Conservation (phyloP, 2,888 invertebrate genomes). For the Vanessa cardui region DNA sequence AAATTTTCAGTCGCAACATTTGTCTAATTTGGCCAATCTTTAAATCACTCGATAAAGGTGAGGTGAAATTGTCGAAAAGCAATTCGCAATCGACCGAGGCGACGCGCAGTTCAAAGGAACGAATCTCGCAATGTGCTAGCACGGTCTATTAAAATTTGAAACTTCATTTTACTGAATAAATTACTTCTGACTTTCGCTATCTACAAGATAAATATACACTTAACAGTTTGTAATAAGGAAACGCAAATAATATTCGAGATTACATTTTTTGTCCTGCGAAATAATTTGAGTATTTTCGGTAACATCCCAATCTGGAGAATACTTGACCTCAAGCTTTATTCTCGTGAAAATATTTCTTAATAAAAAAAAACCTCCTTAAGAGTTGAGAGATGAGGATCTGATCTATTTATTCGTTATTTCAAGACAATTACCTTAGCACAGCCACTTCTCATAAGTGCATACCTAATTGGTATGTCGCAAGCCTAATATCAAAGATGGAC, state of each 20-base stretch:
- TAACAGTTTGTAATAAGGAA: constrained; percentile 61
- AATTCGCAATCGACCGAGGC: constrained; percentile 72
- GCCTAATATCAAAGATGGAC: no score
- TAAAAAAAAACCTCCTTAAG: neutral
- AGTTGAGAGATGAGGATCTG: neutral
- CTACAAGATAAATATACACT: constrained; percentile 66
- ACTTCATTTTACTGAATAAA: constrained; percentile 76
- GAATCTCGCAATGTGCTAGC: constrained; percentile 60
- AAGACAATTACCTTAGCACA: neutral
- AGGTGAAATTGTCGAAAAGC: constrained; percentile 66
- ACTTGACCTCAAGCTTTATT: constrained; percentile 7
- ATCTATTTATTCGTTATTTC: neutral
- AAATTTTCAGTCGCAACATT: constrained; percentile 20
- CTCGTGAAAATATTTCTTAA: neutral
- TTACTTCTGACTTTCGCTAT: constrained; percentile 76
- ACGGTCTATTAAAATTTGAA: constrained; percentile 77
- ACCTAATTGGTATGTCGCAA: neutral
- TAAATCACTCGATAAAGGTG: constrained; percentile 46
- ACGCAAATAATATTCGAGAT: constrained; percentile 64
- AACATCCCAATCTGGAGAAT: neutral
- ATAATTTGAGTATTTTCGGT: neutral
- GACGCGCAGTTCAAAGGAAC: constrained; percentile 65
- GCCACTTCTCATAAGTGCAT: neutral
- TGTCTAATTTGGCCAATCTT: constrained; percentile 40
- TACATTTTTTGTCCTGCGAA: constrained; percentile 36